A percentile compares a stretch with the other conserved stretches of the same genome.
Conservation (phyloP, 2,797 vertebrate species). For the Dermochelys coriacea region DNA sequence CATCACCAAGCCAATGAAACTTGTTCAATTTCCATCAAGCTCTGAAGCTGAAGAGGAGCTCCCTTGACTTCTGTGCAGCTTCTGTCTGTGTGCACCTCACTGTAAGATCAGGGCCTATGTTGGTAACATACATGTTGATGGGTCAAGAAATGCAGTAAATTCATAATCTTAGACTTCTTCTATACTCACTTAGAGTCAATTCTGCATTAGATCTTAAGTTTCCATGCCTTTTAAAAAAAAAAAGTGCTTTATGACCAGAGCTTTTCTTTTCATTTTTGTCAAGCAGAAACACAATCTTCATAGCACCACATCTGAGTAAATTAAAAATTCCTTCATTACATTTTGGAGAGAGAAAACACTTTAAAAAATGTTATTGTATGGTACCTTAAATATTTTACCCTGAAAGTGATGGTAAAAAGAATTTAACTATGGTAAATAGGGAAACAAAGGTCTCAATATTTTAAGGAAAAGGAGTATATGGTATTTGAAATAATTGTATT, state of each 20-base stretch:
- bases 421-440: background rate
- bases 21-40: background rate
- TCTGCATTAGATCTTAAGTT: fast-evolving
- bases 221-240: fast-evolving
- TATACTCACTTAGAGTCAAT: background rate
- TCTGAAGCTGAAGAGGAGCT: background rate
- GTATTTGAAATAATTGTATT: background rate
- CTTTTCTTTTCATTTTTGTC: background rate
- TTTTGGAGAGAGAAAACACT: background rate
- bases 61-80: background rate
- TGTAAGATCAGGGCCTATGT: background rate
- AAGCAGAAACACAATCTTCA: background rate
- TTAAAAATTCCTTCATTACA: background rate
- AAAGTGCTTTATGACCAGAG: background rate
- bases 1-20: background rate
- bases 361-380: background rate
- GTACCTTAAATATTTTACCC: background rate
- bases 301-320: fast-evolving
- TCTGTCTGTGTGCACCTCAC: background rate
- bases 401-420: background rate
- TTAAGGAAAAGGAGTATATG: background rate
- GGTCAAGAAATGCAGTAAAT: background rate
- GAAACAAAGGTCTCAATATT: background rate
- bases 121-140: background rate
- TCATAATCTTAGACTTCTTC: background rate